Percentiles rank a stretch among this genome's conserved stretches.
phyloP scores from a whole-genome alignment of 1,140 invertebrate species.

The Zaprionus davidi region DNA sequence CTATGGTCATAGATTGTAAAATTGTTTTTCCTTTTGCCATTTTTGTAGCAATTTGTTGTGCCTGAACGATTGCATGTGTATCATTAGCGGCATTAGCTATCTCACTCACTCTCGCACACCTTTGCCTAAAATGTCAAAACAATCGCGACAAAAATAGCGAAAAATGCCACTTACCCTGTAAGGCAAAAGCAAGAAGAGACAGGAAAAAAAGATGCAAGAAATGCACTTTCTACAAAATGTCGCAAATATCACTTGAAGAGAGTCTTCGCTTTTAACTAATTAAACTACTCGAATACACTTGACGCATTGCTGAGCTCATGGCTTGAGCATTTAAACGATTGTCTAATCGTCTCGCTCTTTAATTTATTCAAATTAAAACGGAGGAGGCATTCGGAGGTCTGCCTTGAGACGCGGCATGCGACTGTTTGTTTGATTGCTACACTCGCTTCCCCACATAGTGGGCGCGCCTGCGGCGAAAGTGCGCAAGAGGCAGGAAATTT shows the following conservation, averaged over 20 bases:
- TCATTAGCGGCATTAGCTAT: conserved; percentile 19
- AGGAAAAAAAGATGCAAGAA: conserved; percentile 32
- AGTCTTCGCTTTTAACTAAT: conserved; percentile 39
- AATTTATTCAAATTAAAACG: conserved; percentile 69
- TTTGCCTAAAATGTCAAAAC: conserved; percentile 40
- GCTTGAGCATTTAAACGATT: conserved; percentile 44
- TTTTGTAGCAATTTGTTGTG: conserved; percentile 56
- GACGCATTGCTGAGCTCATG: conserved; percentile 43
- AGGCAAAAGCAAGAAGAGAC: conserved; percentile 33
- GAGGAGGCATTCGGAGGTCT: not conserved
- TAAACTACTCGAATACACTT: conserved; percentile 46
- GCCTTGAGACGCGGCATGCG: conserved; percentile 10
- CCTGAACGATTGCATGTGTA: conserved; percentile 42
- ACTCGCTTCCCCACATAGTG: conserved; percentile 46
- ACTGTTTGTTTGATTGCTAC: conserved; percentile 22
- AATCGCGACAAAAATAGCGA: conserved; percentile 39
- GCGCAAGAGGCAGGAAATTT: conserved; percentile 48
- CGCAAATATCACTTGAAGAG: conserved; percentile 35
- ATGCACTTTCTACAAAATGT: conserved; percentile 24
- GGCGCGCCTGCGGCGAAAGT: conserved; percentile 39
- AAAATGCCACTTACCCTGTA: conserved; percentile 55
- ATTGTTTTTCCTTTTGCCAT: conserved; percentile 50
- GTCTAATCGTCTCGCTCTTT: conserved; percentile 34
- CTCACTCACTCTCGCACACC: conserved; percentile 7
- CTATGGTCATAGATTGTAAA: conserved; percentile 36